These are phyloP conservation scores for Strix aluco DNA, from an alignment of 2,113 vertebrate genomes.

Conservation along the genomic window DNA sequence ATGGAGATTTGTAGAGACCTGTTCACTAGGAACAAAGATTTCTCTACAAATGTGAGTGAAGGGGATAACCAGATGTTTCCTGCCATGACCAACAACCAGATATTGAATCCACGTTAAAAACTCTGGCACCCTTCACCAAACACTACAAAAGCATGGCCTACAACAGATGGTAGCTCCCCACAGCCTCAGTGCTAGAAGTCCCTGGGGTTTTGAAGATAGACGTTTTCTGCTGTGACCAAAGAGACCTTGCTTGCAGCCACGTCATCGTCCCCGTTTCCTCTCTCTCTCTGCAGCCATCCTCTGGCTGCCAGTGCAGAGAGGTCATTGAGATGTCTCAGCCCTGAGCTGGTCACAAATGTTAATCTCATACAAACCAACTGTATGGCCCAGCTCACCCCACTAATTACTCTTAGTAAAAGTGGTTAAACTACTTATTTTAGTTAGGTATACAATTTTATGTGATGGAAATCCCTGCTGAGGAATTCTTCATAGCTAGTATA, in stretches of 20 bases:
- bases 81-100: neutral
- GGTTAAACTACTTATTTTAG: neutral
- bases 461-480: neutral
- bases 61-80: neutral
- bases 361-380: neutral
- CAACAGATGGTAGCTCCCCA: neutral
- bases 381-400: neutral
- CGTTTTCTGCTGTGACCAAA: neutral
- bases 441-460: neutral
- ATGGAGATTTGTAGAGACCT: neutral
- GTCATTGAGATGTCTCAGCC: neutral
- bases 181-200: neutral
- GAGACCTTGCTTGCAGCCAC: neutral
- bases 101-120: neutral
- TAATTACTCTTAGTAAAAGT: neutral
- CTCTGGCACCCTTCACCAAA: neutral
- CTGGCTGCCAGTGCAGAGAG: neutral
- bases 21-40: neutral
- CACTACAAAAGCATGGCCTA: neutral
- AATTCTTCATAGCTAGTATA: neutral
- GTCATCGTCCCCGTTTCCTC: neutral
- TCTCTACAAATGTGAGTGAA: neutral
- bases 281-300: neutral
- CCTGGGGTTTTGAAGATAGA: rapidly evolving
- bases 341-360: neutral